A percentile compares a stretch with the other conserved stretches of the same genome.
phyloP scores from a whole-genome alignment of 1,140 invertebrate genomes.

The Dendroctonus ponderosae region DNA sequence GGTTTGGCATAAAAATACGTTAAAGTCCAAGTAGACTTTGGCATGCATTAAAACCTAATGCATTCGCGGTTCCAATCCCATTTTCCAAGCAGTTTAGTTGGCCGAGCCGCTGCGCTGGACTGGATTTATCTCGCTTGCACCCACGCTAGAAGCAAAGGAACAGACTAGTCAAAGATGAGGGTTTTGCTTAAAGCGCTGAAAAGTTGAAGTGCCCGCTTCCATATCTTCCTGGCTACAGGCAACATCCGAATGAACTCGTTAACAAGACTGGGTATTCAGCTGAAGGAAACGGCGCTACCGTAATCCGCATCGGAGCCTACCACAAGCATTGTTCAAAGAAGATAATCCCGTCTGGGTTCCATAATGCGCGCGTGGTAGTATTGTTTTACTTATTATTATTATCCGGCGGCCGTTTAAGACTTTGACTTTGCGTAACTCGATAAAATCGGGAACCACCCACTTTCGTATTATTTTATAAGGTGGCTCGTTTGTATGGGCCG shows the following conservation, averaged over 20 bases:
- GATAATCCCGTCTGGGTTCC: slow-evolving; percentile 17
- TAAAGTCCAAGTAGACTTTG: too few species aligned
- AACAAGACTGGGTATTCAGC: neutral
- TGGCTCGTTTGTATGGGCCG: slow-evolving; percentile 30
- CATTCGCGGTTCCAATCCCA: too few species aligned
- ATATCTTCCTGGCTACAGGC: neutral
- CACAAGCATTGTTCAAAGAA: slow-evolving; percentile 26
- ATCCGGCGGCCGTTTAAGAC: slow-evolving; percentile 26
- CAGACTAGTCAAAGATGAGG: too few species aligned
- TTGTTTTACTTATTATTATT: slow-evolving; percentile 33
- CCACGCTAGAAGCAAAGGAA: too few species aligned
- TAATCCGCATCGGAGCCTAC: slow-evolving; percentile 28
- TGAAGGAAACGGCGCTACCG: slow-evolving; percentile 8
- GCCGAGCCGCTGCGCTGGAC: too few species aligned
- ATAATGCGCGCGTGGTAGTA: slow-evolving; percentile 31
- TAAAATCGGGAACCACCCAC: slow-evolving; percentile 32
- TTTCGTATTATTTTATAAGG: slow-evolving; percentile 32
- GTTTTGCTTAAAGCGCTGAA: too few species aligned
- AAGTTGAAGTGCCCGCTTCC: too few species aligned
- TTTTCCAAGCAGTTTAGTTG: too few species aligned
- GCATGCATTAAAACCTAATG: too few species aligned
- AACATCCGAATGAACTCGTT: neutral
- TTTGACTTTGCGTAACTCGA: slow-evolving; percentile 31
- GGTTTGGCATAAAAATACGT: too few species aligned
- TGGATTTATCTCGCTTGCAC: too few species aligned